phyloP scores from a whole-genome alignment of 2,113 vertebrate genomes.

The Donacobius atricapilla region DNA sequence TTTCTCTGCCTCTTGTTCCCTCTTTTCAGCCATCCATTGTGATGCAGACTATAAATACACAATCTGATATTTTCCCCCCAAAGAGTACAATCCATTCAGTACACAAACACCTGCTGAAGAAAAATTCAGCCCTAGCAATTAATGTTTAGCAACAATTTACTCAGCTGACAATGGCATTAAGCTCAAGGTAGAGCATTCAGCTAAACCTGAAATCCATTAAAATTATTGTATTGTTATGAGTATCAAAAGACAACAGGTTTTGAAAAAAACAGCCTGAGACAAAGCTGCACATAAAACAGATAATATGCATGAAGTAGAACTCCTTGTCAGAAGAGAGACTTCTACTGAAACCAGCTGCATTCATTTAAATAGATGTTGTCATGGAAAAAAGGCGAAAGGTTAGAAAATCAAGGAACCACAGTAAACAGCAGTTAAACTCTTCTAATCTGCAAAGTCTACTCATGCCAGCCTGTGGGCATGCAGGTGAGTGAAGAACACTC shows the following conservation, averaged over 20 bases:
- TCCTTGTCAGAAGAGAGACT: neutral
- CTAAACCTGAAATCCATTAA: neutral
- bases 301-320: neutral
- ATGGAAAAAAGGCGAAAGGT: neutral
- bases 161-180: neutral
- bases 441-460: neutral
- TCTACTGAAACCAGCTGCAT: neutral
- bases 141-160: neutral
- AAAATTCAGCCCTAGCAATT: neutral
- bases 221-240: neutral
- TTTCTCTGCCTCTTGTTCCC: neutral
- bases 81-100: neutral
- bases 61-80: neutral
- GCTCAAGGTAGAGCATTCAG: neutral
- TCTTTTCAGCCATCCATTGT: neutral
- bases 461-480: neutral
- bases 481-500: neutral
- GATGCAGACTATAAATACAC: neutral
- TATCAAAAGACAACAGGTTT: neutral
- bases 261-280: neutral
- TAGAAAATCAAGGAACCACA: neutral
- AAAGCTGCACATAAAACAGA: neutral
- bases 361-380: neutral
- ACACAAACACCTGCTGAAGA: neutral
- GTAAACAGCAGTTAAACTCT: neutral